Conservation (phyloP, 1,140 invertebrate species). For the Chrysopa pallens region DNA sequence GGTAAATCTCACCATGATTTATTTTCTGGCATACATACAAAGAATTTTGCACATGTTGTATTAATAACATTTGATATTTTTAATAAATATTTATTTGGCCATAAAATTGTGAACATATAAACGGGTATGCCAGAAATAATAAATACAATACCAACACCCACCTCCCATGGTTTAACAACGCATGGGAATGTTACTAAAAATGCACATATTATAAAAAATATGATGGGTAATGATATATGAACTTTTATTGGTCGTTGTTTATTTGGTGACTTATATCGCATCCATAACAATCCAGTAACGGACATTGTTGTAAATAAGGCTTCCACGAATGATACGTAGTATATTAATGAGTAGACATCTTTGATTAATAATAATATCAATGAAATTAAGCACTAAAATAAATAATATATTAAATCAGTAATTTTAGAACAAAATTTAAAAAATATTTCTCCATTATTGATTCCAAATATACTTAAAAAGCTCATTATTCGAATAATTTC, state of each 20-base stretch:
- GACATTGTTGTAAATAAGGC: slow-evolving; percentile 83
- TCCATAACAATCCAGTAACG: slow-evolving; percentile 69
- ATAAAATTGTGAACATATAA: slow-evolving; percentile 72
- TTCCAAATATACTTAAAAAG: slow-evolving; percentile 3
- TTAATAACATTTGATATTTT: slow-evolving; percentile 40
- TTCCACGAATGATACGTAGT: slow-evolving; percentile 88
- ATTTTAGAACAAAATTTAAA: slow-evolving; percentile 5
- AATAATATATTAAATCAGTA: slow-evolving; percentile 10
- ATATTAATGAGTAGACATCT: slow-evolving; percentile 81
- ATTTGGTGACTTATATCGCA: slow-evolving; percentile 62
- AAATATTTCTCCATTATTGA: neutral
- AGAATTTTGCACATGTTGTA: slow-evolving; percentile 49
- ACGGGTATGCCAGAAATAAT: slow-evolving; percentile 80
- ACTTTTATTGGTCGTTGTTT: slow-evolving; percentile 66
- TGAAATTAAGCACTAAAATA: slow-evolving; percentile 57
- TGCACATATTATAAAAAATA: slow-evolving; percentile 68
- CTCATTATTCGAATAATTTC: neutral
- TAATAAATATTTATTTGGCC: slow-evolving; percentile 45
- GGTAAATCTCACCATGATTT: too few relatives aligned
- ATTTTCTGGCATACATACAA: slow-evolving; percentile 51
- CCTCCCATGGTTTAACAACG: slow-evolving; percentile 56
- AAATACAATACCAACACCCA: slow-evolving; percentile 66
- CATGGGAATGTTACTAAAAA: slow-evolving; percentile 72
- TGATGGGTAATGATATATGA: slow-evolving; percentile 56
- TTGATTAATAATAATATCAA: slow-evolving; percentile 62